A percentile compares a stretch with the other conserved stretches of the same genome.
These are phyloP conservation scores for Xenentodon cancila DNA, from an alignment of 2,797 vertebrate species.

Conservation along the genomic window DNA sequence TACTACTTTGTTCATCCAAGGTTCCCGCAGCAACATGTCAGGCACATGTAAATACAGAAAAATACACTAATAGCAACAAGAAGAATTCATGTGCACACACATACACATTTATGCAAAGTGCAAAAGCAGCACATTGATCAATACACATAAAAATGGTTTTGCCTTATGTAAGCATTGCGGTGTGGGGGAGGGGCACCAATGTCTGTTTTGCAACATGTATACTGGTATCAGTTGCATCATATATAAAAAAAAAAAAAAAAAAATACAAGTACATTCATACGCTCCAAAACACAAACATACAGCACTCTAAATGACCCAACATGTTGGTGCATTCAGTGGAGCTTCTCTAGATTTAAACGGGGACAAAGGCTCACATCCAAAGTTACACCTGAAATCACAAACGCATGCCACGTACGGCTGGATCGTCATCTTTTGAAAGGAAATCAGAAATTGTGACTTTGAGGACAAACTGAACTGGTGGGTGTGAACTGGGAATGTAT, in stretches of 20 bases:
- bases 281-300: constrained; percentile 36
- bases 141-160: constrained; percentile 54
- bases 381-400: constrained; percentile 22
- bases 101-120: constrained; percentile 63
- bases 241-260: constrained; percentile 26
- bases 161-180: constrained; percentile 60
- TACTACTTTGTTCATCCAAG: constrained; percentile 49
- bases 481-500: not conserved
- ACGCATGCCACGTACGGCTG: constrained; percentile 21
- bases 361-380: constrained; percentile 17
- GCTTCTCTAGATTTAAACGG: constrained; percentile 13
- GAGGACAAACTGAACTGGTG: constrained; percentile 6
- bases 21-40: constrained; percentile 51
- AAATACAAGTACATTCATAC: constrained; percentile 37
- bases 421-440: not conserved
- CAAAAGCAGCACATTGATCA: constrained; percentile 61
- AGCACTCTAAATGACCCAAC: constrained; percentile 28
- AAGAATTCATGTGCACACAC: constrained; percentile 17
- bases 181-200: constrained; percentile 3
- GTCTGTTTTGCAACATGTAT: constrained; percentile 52
- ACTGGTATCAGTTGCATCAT: constrained; percentile 55
- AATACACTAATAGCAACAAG: constrained; percentile 41
- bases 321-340: constrained; percentile 39
- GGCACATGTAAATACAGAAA: constrained; percentile 65
- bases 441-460: not conserved